These are phyloP conservation scores for Thaumatotibia leucotreta DNA, from an alignment of 1,140 invertebrate genomes.

Conservation along the genomic window DNA sequence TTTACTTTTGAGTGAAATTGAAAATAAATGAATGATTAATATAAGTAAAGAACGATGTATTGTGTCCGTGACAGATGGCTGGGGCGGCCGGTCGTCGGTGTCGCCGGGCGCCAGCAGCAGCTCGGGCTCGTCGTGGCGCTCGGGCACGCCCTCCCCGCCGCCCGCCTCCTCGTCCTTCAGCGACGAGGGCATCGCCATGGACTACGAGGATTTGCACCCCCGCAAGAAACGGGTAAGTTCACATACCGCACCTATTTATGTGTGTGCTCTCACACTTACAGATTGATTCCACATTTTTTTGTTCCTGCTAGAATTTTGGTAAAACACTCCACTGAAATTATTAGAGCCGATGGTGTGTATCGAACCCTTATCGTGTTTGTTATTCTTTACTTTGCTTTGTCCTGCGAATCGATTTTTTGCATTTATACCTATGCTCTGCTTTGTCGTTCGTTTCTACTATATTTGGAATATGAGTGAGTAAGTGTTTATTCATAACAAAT, in stretches of 20 bases:
- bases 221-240: slow-evolving; percentile 88
- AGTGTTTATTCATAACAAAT: background rate
- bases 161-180: slow-evolving; percentile 76
- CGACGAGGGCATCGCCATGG: slow-evolving; percentile 90
- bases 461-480: too few species aligned
- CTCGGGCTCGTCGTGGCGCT: slow-evolving; percentile 78
- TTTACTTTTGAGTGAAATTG: too few species aligned
- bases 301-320: background rate
- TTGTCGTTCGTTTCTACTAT: background rate
- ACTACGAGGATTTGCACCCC: slow-evolving; percentile 84
- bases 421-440: background rate
- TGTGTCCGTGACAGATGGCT: slow-evolving; percentile 70
- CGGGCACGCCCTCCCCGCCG: slow-evolving; percentile 76
- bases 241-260: background rate
- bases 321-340: background rate
- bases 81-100: slow-evolving; percentile 78
- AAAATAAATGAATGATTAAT: background rate
- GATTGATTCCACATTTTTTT: background rate
- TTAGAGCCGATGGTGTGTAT: background rate
- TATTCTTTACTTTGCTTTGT: background rate
- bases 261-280: background rate
- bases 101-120: slow-evolving; percentile 79
- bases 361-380: background rate
- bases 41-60: too few species aligned
- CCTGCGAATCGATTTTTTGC: background rate